Evolutionary conservation across 2,113 vertebrate genomes (phyloP), one percentile per base, ranked within the genome.

Genomic region (Callorhinus ursinus): DNA sequence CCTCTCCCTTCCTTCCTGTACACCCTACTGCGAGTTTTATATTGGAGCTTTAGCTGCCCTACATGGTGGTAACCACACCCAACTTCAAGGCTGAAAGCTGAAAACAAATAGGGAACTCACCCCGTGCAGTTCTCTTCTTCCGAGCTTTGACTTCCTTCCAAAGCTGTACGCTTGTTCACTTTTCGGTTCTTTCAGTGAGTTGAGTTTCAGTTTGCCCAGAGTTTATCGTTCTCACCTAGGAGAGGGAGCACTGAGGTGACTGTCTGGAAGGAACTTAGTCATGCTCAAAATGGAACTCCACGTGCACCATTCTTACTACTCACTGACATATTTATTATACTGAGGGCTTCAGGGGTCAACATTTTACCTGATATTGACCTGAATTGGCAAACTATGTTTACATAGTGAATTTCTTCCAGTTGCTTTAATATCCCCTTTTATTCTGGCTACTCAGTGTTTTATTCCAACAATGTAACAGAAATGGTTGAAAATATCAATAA

Each of bases 361-460:
- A 88, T 88, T 94, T 97, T 87, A 83, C 63, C 67, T 84, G 6
- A 79, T 80, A 88, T 72, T 96, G 90, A 96, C 69, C 42, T 90
- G 76, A 97, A 80, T 84, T 87, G 42, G 79, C 83, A 97, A 80
- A 95, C 36, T 49, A 51, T 83, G 46, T 96, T 95, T 93, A 93
- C 69, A 93, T 26, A 95, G 49, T 87, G 74, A 84, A 86, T 96
- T 93, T 92, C 69, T 71, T 95, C 69, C 42, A 18, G 10, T 88
- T 63, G 79, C 89, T 96, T 88, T 88, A 96, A 92, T 95, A 33
- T 53, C 39, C 94, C 33, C 21, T 93, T 97, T 92, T 69, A 90
- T 88, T 92, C 6, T 92, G 80, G 42, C 10, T 74, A 80, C 19
- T 92, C 53, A 49, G 31, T 84, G 71, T 91, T 86, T 87, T 85